A percentile compares a stretch with the other conserved stretches of the same genome.
Evolutionary conservation across 2,888 invertebrate genomes (phyloP).

Genomic region (Eilema depressum): DNA sequence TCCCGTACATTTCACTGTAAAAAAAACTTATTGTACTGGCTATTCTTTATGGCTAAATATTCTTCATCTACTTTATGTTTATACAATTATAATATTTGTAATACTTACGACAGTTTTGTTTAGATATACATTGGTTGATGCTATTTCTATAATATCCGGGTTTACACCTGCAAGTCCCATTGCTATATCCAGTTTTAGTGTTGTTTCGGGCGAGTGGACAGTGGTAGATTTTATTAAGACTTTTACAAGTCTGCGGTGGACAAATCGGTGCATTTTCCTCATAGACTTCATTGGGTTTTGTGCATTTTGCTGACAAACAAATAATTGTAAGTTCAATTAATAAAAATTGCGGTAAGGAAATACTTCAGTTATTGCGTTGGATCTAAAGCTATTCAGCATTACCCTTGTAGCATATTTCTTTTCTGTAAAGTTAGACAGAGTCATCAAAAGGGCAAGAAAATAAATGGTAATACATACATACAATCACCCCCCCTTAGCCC

Average conservation of each 20-base stretch:
- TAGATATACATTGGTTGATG: slow-evolving; percentile 25
- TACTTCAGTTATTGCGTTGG: neutral
- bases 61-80: neutral
- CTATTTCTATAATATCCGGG: slow-evolving; percentile 30
- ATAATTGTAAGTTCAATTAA: neutral
- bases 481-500: no score
- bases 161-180: neutral
- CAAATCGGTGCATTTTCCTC: neutral
- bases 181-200: neutral
- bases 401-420: no score
- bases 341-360: neutral
- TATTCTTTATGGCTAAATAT: neutral
- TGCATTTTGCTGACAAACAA: neutral
- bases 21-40: neutral
- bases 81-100: neutral
- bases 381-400: no score
- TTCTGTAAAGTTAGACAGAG: no score
- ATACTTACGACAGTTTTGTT: slow-evolving; percentile 34
- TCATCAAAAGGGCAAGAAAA: no score
- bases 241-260: neutral
- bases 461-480: no score
- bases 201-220: neutral
- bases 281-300: neutral
- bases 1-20: slow-evolving; percentile 33
- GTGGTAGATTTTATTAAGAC: neutral